phyloP scores from a whole-genome alignment of 2,113 vertebrate genomes.

The Ondatra zibethicus region DNA sequence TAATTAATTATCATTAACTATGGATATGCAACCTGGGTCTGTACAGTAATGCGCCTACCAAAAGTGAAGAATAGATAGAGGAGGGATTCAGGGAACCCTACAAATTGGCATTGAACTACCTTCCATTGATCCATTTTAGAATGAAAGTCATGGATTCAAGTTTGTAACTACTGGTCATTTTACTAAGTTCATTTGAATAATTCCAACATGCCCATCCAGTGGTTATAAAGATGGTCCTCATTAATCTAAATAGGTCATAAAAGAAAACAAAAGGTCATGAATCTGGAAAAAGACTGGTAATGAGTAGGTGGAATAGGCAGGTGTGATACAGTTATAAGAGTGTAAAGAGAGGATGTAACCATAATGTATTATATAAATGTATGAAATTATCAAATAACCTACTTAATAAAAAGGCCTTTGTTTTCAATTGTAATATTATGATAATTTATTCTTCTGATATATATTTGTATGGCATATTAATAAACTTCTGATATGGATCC shows the following conservation, averaged over 20 bases:
- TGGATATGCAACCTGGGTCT: not conserved
- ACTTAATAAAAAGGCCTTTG: not conserved
- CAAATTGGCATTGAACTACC: not conserved
- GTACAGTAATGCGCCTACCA: not conserved
- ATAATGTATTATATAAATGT: not conserved
- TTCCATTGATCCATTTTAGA: not conserved
- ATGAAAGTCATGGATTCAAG: not conserved
- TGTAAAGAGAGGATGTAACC: not conserved
- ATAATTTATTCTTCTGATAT: not conserved
- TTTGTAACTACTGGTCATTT: not conserved
- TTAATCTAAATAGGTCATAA: not conserved
- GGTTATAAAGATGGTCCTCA: not conserved
- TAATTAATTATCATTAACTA: not conserved
- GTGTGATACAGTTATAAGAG: not conserved
- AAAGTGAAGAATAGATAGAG: not conserved
- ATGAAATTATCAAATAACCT: too few species aligned
- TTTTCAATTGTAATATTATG: not conserved
- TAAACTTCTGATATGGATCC: not conserved
- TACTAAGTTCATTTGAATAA: not conserved
- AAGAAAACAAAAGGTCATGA: not conserved
- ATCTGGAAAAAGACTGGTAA: not conserved
- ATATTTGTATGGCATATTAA: not conserved
- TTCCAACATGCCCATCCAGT: not conserved
- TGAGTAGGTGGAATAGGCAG: not conserved
- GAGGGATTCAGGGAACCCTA: not conserved